Evolutionary conservation across 1,140 invertebrate species (phyloP), one percentile per base, ranked within the genome.

Genomic region (Chelonus insularis): DNA sequence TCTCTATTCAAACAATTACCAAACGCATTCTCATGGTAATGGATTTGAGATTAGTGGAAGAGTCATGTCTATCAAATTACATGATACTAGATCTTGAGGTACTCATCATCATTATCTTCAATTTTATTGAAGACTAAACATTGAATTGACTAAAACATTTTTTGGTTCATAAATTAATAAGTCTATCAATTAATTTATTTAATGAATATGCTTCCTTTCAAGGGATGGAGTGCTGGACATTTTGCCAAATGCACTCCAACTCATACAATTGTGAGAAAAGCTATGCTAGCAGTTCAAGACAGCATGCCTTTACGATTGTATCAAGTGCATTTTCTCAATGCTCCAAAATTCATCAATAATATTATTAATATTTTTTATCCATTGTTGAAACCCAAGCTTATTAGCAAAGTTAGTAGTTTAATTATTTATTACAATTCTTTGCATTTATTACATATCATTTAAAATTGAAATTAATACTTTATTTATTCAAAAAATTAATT

Each of bases 1-100:
- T 80, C 57, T 77, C 72, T 7, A 48, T 81, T 3, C 74, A 75
- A 64, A 61, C 72, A 0, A 71, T 77, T 37, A 64, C 72, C 0
- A 74, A 69, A 64, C 71, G 79, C 5, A 65, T 80, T 11, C 62
- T 82, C n/a, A 82, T 82, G 79, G 67, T 78, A 36, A 65, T 79
- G 65, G 81, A 82, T 37, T 63, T 68, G 41, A 70, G 79, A 54
- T 52, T 82, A 9, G 59, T 71, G 9, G 78, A 80, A 29, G 80
- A 82, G 65, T 39, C 66, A 16, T 78, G 73, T 57, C 63, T 81
- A 5, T 79, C 78, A 1, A 82, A 82, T 60, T 66, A 81, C 4
- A 79, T 80, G 73, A 52, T 82, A 12, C 54, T 81, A 2, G 80
- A 82, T 70, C 65, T 81, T 5, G 62, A 82, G 72, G 80, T 82